phyloP scores from a whole-genome alignment of 2,797 vertebrate species.

The Sandelia bainsii region DNA sequence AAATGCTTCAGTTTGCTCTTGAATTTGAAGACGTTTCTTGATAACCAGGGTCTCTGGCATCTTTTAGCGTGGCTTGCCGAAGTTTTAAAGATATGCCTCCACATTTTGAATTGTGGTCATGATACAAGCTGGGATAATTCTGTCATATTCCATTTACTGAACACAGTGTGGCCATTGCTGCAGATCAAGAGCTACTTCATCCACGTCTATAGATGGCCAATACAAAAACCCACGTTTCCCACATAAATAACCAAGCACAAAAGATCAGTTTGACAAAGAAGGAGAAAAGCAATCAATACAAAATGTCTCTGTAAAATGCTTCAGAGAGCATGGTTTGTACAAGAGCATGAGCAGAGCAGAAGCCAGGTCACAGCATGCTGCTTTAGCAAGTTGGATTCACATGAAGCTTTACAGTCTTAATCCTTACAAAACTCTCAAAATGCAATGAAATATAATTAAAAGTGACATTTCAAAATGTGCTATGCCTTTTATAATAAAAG shows the following conservation, averaged over 20 bases:
- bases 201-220: conserved; percentile 38
- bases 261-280: conserved; percentile 72
- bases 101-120: conserved; percentile 49
- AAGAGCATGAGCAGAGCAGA: conserved; percentile 49
- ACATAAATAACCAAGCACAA: conserved; percentile 73
- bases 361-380: conserved; percentile 66
- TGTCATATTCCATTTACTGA: conserved; percentile 68
- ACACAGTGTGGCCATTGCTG: conserved; percentile 57
- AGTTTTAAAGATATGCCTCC: conserved; percentile 49
- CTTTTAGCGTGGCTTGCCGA: conserved; percentile 47
- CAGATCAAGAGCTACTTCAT: conserved; percentile 56
- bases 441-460: conserved; percentile 74
- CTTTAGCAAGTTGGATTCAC: conserved; percentile 69
- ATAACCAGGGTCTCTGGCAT: conserved; percentile 35
- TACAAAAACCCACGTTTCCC: conserved; percentile 53
- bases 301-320: conserved; percentile 69
- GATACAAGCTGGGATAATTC: conserved; percentile 55
- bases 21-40: conserved; percentile 44
- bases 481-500: conserved; percentile 41
- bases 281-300: conserved; percentile 72
- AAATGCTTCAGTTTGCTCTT: conserved; percentile 44
- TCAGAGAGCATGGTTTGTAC: conserved; percentile 70
- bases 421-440: conserved; percentile 68
- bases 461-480: conserved; percentile 71
- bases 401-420: conserved; percentile 69